Percentiles rank a stretch among this genome's conserved stretches.
Conservation (phyloP, 2,113 vertebrate genomes). For the Ctenomys sociabilis region DNA sequence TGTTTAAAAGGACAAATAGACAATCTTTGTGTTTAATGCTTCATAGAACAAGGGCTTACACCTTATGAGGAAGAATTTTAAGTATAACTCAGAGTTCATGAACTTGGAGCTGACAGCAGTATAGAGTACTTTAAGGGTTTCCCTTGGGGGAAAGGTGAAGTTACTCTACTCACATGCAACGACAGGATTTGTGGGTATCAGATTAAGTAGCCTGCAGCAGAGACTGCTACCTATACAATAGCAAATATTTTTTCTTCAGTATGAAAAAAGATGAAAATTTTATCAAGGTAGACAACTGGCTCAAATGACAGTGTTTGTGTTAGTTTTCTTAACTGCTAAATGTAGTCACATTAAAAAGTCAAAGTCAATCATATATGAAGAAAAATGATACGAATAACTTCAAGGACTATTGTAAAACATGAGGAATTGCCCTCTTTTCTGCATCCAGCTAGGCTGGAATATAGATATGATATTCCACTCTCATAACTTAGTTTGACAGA, state of each 20-base stretch:
- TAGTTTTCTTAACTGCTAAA: neutral
- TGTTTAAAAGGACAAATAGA: neutral
- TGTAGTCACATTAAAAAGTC: neutral
- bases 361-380: neutral
- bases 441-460: neutral
- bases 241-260: neutral
- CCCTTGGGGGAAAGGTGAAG: neutral
- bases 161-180: neutral
- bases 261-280: neutral
- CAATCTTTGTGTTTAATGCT: neutral
- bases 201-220: neutral
- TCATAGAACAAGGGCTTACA: neutral
- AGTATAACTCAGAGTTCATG: neutral
- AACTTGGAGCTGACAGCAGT: neutral
- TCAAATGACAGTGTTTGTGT: neutral
- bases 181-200: neutral
- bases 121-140: neutral
- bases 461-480: too few relatives aligned
- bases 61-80: neutral
- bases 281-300: neutral
- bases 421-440: neutral
- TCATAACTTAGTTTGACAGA: neutral
- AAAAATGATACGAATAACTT: neutral
- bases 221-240: neutral
- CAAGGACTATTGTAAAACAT: neutral